A percentile compares a stretch with the other conserved stretches of the same genome.
Evolutionary conservation across 1,140 invertebrate species (phyloP).

Genomic region (Bombyx mandarina): DNA sequence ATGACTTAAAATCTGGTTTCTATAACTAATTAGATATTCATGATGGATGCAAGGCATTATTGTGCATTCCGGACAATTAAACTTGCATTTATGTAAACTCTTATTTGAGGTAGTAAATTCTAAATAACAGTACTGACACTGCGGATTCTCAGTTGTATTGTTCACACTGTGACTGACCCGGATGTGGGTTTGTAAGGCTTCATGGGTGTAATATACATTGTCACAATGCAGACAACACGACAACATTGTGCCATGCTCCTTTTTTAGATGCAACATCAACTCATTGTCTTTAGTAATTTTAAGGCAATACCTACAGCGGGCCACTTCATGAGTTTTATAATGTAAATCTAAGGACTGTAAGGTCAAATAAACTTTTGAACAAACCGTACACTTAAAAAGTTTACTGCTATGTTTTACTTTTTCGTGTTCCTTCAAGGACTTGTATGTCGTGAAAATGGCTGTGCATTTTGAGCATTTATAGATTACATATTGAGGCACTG

Average conservation of each 20-base stretch:
- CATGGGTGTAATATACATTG: slow-evolving; percentile 15
- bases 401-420: slow-evolving; percentile 13
- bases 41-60: slow-evolving; percentile 27
- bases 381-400: slow-evolving; percentile 19
- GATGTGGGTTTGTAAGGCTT: slow-evolving; percentile 18
- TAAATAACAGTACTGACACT: slow-evolving; percentile 24
- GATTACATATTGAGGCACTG: slow-evolving; percentile 10
- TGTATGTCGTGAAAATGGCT: slow-evolving; percentile 18
- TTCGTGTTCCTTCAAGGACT: slow-evolving; percentile 21
- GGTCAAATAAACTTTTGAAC: slow-evolving; percentile 18
- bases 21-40: slow-evolving; percentile 22
- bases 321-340: slow-evolving; percentile 19
- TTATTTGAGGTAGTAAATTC: slow-evolving; percentile 16
- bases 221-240: slow-evolving; percentile 22
- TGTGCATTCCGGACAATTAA: slow-evolving; percentile 24
- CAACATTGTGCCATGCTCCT: slow-evolving; percentile 15
- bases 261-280: slow-evolving; percentile 20
- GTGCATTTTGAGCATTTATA: slow-evolving; percentile 18
- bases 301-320: slow-evolving; percentile 21
- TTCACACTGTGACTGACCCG: slow-evolving; percentile 18
- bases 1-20: slow-evolving; percentile 21
- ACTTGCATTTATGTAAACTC: slow-evolving; percentile 27
- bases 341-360: slow-evolving; percentile 20
- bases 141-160: slow-evolving; percentile 9
- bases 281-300: slow-evolving; percentile 15